Evolutionary conservation across 2,888 invertebrate species (phyloP).

Genomic region (Merodon equestris): DNA sequence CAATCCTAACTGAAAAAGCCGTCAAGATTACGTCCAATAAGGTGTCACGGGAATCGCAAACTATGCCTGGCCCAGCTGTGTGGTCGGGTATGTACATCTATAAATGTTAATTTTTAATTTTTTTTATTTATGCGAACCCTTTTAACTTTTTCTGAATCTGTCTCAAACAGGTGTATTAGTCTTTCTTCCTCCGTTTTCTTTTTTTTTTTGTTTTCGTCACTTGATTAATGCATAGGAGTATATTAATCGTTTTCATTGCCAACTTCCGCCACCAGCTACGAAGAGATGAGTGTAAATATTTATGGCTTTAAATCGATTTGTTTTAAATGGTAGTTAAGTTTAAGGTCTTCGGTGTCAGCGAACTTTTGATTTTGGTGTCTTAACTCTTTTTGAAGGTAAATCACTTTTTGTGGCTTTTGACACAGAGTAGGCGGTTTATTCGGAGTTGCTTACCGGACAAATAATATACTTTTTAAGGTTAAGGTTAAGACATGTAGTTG

Average conservation of each 20-base stretch:
- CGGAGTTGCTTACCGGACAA: no score
- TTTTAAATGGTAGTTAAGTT: constrained; percentile 22
- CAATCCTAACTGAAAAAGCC: constrained; percentile 50
- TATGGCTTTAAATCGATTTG: no score
- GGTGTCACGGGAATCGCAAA: constrained; percentile 74
- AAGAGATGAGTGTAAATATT: background rate
- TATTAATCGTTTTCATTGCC: constrained; percentile 32
- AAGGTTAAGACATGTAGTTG: no score
- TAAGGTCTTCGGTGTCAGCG: constrained; percentile 56
- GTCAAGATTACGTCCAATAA: constrained; percentile 73
- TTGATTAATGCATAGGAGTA: background rate
- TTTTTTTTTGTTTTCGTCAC: no score
- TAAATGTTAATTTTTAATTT: constrained; percentile 43
- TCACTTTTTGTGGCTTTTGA: no score
- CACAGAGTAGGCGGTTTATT: no score
- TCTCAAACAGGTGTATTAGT: constrained; percentile 21
- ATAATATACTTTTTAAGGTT: no score
- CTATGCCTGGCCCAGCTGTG: constrained; percentile 79
- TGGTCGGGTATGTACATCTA: constrained; percentile 79
- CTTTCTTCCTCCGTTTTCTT: no score
- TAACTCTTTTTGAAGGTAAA: no score
- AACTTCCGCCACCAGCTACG: constrained; percentile 28
- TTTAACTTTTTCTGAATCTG: background rate
- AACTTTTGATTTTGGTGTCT: constrained; percentile 30
- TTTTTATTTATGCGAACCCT: constrained; percentile 2